Evolutionary conservation across 1,140 invertebrate species (phyloP).

Genomic region (Nomia melanderi): DNA sequence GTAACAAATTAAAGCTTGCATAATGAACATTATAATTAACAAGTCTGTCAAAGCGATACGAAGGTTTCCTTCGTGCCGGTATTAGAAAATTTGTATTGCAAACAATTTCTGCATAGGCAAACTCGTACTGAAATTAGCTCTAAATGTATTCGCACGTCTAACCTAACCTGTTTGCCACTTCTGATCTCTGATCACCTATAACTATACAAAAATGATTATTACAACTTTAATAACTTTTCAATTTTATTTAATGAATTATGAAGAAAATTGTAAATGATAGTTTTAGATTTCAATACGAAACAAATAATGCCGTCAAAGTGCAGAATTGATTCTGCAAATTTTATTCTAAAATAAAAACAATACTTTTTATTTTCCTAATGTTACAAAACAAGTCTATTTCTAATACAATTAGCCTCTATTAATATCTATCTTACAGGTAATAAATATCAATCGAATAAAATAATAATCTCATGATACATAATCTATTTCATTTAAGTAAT

Average conservation of each 20-base stretch:
- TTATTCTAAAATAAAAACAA: too few species aligned
- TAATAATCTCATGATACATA: too few species aligned
- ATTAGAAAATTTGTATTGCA: conserved; percentile 28
- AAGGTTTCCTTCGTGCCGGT: neutral
- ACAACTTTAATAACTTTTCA: neutral
- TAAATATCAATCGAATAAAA: too few species aligned
- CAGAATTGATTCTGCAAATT: too few species aligned
- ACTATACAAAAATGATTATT: conserved; percentile 1
- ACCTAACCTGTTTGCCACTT: conserved; percentile 40
- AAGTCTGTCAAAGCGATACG: neutral
- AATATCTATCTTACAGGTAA: too few species aligned
- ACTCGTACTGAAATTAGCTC: conserved; percentile 49
- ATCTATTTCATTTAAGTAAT: too few species aligned
- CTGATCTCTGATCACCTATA: conserved; percentile 5
- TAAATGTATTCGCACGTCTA: conserved; percentile 27
- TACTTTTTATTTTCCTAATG: too few species aligned
- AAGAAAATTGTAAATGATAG: neutral
- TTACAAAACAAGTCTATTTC: too few species aligned
- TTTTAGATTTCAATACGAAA: neutral
- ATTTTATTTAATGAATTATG: neutral
- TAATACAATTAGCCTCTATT: too few species aligned
- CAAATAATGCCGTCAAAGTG: neutral
- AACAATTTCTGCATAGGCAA: conserved; percentile 20
- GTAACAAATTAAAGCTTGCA: neutral
- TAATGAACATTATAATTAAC: neutral